These are phyloP conservation scores for Salpingus planirostris DNA, from an alignment of 2,888 invertebrate species.

Conservation along the genomic window DNA sequence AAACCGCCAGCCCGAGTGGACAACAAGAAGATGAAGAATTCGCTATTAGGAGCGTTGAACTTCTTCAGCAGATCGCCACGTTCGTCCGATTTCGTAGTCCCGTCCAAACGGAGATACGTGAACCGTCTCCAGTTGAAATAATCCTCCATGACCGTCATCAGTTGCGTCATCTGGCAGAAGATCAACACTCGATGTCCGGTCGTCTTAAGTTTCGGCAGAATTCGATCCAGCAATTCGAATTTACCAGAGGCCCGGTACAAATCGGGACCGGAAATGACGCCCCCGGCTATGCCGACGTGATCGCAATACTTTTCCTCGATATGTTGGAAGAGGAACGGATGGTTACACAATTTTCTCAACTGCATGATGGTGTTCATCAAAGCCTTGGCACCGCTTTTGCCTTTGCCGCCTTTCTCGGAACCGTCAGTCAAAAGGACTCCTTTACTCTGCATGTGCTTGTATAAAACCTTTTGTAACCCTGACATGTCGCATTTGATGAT, in stretches of 20 bases:
- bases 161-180: conserved; percentile 99
- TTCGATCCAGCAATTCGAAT: conserved; percentile 94
- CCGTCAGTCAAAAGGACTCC: conserved; percentile 93
- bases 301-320: conserved; percentile 97
- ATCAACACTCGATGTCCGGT: conserved; percentile 92
- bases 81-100: conserved; percentile 97
- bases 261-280: conserved; percentile 78
- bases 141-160: conserved; percentile 99
- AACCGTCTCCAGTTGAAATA: conserved; percentile 87
- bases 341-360: conserved; percentile 95
- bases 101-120: conserved; percentile 88
- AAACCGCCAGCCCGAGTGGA: conserved; percentile 97
- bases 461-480: conserved; percentile 86
- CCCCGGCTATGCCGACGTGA: conserved; percentile 69
- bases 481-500: conserved; percentile 99
- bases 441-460: conserved; percentile 97
- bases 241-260: conserved; percentile 92
- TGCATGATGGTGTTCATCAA: conserved; percentile 99
- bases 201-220: conserved; percentile 89
- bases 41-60: conserved; percentile 83
- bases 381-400: conserved; percentile 91
- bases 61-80: conserved; percentile 87
- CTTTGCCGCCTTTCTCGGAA: conserved; percentile 90
- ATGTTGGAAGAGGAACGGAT: conserved; percentile 99
- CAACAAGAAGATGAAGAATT: conserved; percentile 90